Base-by-base conservation (phyloP, 2,888 invertebrate species). In the Sarcophaga rosellei region DNA sequence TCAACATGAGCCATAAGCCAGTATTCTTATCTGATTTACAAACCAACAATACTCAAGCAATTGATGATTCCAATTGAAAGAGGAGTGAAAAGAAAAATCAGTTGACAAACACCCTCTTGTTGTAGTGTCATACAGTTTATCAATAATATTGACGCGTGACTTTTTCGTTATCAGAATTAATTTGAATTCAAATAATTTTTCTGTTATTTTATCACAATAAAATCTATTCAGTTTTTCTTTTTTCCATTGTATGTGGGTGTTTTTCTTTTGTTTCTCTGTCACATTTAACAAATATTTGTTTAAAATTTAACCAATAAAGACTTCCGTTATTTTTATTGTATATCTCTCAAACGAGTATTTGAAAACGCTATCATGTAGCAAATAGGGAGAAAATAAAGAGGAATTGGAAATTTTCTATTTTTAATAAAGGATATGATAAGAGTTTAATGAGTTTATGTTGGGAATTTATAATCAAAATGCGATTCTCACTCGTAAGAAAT, bases 121-220 rank as follows among this genome's bases (percentile, higher is more conserved):
- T 76, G 8, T 70, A 73, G 74, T 85, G 77, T 61, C 69, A 72
- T 44, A 53, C 15, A 68, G 81, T 74, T 82, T 80, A 79, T 79
- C 66, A 72, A 87, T 70, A 81, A 81, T 76, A 85, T 61, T 85
- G 87, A 83, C 87, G 86, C 88, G 84, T 88, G 88, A 88, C 88
- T 83, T 88, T 88, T 78, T 73, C 25, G 23, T 35, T 57, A 53
- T 69, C 17, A 45, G 79, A 76, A 76, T 72, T 72, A 61, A 78
- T 78, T 75, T 70, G n/a, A 78, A 73, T 70, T 81, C 21, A 80
- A 70, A 78, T 86, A 72, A 4, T 53, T 74, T 85, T 68, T 6
- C n/a, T 61, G 69, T 45, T 65, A 70, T n/a, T 77, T 80, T 80
- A 68, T 76, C 75, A 79, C 79, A 20, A 11, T 73, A 25, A 77